Evolutionary conservation across 2,888 invertebrate genomes (phyloP), one percentile per base, ranked within the genome.

Genomic region (Azorinus chamasolen): DNA sequence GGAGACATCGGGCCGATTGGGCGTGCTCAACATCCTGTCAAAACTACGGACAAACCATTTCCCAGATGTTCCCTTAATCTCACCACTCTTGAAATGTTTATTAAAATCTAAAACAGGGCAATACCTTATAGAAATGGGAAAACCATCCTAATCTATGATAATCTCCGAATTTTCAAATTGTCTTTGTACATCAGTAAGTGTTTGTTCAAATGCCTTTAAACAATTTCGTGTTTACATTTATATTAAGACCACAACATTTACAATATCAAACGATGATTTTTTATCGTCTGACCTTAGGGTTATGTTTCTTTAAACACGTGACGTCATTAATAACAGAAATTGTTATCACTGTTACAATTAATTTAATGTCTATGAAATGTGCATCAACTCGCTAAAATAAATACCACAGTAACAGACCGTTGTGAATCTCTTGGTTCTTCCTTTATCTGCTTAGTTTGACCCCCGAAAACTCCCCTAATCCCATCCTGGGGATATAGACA

Each of bases 281-380:
- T 72, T 73, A 69, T 73, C 78, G 64, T 69, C 72, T 78, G 69
- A 73, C 68, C 78, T 45, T 46, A 16, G 45, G 78, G 72, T 69
- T 57, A 64, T 73, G 72, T 72, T 78, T 78, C 69, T 65, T 43
- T 59, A 78, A 78, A 72, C 78, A 78, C 78, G 78, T 73, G 72
- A 72, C 72, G 57, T 72, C 63, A 69, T 73, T 78, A 69, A 78
- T 78, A 58, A 78, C 61, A 24, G 55, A 69, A 69, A 59, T 39
- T 72, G 61, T 63, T 65, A 78, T 72, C 68, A 59, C 66, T 50
- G 43, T 37, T 54, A 59, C 72, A 43, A 71, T 77, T 76, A 66
- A 76, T 76, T 71, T 27, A 25, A 37, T 58, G 58, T 51, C 62
- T 63, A 27, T 66, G 76, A 71, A 76, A 62, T 25, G 57, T 53